These are phyloP conservation scores for Dicranocentrus wangi DNA, from an alignment of 2,888 invertebrate genomes.

Conservation along the genomic window DNA sequence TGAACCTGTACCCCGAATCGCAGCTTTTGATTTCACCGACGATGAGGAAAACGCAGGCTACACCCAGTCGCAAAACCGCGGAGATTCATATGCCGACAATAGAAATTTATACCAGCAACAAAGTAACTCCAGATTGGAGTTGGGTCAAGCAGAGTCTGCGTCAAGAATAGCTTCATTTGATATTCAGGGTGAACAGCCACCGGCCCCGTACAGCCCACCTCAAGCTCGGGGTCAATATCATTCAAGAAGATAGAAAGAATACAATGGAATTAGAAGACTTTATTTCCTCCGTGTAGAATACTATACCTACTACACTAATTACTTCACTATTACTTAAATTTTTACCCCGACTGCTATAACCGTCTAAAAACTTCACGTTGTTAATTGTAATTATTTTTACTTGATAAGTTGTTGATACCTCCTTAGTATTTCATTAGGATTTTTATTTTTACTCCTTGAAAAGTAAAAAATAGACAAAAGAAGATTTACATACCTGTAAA, in stretches of 20 bases:
- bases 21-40: conserved; percentile 39
- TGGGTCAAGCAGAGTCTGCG: conserved; percentile 51
- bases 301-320: too few species aligned
- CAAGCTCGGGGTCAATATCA: conserved; percentile 28
- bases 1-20: conserved; percentile 45
- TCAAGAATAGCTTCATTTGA: conserved; percentile 63
- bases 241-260: neutral
- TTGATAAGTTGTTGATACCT: too few species aligned
- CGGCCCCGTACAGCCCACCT: conserved; percentile 34
- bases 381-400: too few species aligned
- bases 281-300: too few species aligned
- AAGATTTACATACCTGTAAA: too few species aligned
- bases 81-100: conserved; percentile 38
- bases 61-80: neutral
- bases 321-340: too few species aligned
- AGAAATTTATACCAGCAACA: conserved; percentile 20
- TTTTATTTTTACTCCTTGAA: too few species aligned
- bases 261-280: too few species aligned
- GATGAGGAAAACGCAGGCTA: conserved; percentile 34
- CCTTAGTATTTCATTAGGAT: too few species aligned
- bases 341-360: too few species aligned
- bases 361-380: too few species aligned
- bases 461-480: too few species aligned
- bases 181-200: conserved; percentile 51
- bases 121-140: conserved; percentile 9